Conservation (phyloP, 2,797 vertebrate species). For the Alauda arvensis region DNA sequence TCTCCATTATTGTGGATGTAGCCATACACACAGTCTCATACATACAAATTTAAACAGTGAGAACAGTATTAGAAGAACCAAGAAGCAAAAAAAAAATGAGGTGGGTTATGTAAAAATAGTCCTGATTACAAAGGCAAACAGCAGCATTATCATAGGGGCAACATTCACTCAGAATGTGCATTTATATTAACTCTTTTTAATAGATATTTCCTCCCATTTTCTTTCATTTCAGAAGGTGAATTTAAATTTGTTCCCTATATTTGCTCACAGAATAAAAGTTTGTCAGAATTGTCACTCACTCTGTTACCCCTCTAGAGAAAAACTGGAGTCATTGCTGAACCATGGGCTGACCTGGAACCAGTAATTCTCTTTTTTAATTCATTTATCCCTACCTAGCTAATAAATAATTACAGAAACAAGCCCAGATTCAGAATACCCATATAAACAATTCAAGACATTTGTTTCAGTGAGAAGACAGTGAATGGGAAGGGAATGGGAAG, state of each 20-base stretch:
- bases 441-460: background rate
- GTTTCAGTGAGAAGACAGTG: background rate
- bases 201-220: background rate
- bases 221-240: background rate
- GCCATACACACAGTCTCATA: background rate
- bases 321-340: background rate
- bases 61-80: background rate
- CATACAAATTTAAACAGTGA: slow-evolving; percentile 28
- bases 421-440: background rate
- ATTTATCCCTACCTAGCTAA: background rate
- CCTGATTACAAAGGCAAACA: slow-evolving; percentile 30
- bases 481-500: background rate
- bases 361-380: background rate
- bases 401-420: background rate
- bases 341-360: background rate
- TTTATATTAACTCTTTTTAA: background rate
- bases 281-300: background rate
- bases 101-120: slow-evolving; percentile 21
- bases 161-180: background rate
- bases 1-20: background rate
- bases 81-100: background rate
- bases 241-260: background rate
- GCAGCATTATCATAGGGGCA: background rate
- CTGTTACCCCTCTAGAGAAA: background rate
- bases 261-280: background rate